Evolutionary conservation across 2,797 vertebrate genomes (phyloP).

Genomic region (Pipistrellus pygmaeus): DNA sequence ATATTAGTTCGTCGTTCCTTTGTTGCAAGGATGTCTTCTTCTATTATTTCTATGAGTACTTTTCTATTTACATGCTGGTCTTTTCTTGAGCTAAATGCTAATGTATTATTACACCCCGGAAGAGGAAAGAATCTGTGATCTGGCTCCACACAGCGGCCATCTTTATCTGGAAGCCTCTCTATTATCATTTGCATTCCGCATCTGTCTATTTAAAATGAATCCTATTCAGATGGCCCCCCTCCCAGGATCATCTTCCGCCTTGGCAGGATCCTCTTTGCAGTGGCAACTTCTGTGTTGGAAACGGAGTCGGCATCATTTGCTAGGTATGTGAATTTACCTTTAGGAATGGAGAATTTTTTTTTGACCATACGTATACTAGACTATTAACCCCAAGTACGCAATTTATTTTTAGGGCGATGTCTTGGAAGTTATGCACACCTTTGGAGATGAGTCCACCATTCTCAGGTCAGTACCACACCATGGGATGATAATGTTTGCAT

Average conservation of each 20-base stretch:
- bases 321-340: slow-evolving; percentile 33
- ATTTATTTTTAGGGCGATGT: not conserved
- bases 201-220: not conserved
- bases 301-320: rapidly evolving
- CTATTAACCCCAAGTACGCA: not conserved
- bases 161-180: not conserved
- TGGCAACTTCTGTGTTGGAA: not conserved
- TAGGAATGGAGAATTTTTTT: not conserved
- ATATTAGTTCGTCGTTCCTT: not conserved
- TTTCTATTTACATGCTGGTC: not conserved
- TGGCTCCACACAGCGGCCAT: not conserved
- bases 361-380: rapidly evolving
- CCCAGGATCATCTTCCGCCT: not conserved
- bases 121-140: not conserved
- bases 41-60: not conserved
- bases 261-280: not conserved
- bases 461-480: not conserved
- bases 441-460: not conserved
- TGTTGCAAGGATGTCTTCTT: not conserved
- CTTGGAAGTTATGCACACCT: not conserved
- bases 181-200: not conserved
- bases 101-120: not conserved
- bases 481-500: too few relatives aligned
- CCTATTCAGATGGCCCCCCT: rapidly evolving
- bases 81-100: not conserved